Conservation (phyloP, 2,113 vertebrate genomes). For the Planiliza haematocheilus region DNA sequence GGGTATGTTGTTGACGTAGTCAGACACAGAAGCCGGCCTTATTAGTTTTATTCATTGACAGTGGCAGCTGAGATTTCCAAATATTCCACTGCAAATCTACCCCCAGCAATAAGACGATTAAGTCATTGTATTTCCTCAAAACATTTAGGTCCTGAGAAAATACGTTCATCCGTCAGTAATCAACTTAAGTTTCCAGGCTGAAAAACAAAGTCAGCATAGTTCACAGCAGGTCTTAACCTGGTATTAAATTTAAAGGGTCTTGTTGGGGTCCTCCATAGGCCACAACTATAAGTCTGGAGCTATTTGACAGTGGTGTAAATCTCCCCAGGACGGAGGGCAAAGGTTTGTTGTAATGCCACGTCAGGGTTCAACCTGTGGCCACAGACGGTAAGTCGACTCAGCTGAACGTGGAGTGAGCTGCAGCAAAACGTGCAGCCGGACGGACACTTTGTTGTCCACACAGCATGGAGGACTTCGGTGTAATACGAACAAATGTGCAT, state of each 20-base stretch:
- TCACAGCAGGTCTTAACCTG: conserved; percentile 37
- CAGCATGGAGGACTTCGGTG: not conserved
- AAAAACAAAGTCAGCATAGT: conserved; percentile 49
- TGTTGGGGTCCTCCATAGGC: conserved; percentile 10
- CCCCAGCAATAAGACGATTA: conserved; percentile 1
- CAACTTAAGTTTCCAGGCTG: conserved; percentile 28
- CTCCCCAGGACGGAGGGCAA: conserved; percentile 56
- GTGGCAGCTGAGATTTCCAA: not conserved
- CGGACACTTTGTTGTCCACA: conserved; percentile 3
- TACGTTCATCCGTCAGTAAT: not conserved
- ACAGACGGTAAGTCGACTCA: conserved; percentile 68
- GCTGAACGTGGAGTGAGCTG: conserved; percentile 64
- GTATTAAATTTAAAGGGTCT: conserved; percentile 50
- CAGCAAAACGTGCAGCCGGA: not conserved
- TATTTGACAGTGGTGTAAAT: conserved; percentile 64
- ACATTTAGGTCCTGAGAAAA: not conserved
- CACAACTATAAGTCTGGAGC: conserved; percentile 49
- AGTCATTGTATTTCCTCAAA: not conserved
- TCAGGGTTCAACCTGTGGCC: conserved; percentile 64
- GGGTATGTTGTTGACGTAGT: conserved; percentile 6
- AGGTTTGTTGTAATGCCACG: conserved; percentile 62
- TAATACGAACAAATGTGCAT: no score
- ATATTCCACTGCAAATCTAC: not conserved
- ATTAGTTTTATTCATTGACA: no score
- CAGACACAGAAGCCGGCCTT: not conserved